Evolutionary conservation across 2,113 vertebrate genomes (phyloP), one percentile per base, ranked within the genome.

Genomic region (Crotophaga sulcirostris): DNA sequence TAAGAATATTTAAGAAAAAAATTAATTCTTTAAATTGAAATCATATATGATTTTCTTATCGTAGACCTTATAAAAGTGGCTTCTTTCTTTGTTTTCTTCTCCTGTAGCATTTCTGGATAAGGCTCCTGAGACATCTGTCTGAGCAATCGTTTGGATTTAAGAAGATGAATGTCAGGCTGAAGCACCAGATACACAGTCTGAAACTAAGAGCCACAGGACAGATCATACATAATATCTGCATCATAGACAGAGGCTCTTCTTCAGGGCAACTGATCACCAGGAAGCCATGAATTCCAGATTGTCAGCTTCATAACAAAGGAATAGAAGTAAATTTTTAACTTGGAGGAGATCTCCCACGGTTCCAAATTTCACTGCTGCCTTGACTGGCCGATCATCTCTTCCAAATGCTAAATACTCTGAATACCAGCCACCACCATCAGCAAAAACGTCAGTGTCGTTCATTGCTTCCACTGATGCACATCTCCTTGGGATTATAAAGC

Each of bases 311-410:
- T 69, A 73, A 67, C 66, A 87, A 94, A 94, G 18, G 62, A 95
- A 36, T 9, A 78, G 64, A 81, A 95, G 64, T 62, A 90, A 93
- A 96, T 64, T 90, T 6, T 64, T 93, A 62, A 59, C 56, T 92
- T 44, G 15, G 20, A 70, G 59, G 63, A 70, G 47, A 90, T 84
- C 66, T 93, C 13, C 1, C 42, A 23, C 21, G n/a, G 42, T 86
- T 89, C 89, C 69, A 95, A 89, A 90, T 90, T 55, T 77, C 66
- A 88, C 29, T 81, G 70, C 49, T 95, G 59, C 69, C 75, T 75
- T 55, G 51, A 45, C 40, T 93, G 62, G 15, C 21, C 17, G 5
- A 16, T 86, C 79, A 58, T 90, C 31, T 60, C 33, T 94, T 73
- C 79, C 20, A 89, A 90, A 86, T 56, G 76, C 25, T 87, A 73